Evolutionary conservation across 2,888 invertebrate genomes (phyloP).

Genomic region (Junonia oenone): DNA sequence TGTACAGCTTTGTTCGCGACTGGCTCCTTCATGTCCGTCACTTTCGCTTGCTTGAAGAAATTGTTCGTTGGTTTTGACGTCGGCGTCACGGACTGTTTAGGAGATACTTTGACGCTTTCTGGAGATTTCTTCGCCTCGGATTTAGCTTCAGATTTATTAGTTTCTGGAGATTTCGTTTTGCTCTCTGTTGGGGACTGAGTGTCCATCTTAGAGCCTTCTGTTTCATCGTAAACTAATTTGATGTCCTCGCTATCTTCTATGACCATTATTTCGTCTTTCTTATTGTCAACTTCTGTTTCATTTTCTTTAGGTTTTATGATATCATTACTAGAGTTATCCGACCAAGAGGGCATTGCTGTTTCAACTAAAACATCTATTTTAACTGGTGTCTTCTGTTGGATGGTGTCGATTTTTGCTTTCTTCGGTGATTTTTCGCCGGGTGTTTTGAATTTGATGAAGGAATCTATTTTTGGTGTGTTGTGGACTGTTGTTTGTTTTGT

Average conservation of each 20-base stretch:
- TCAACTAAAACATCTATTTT: conserved; percentile 65
- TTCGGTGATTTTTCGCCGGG: conserved; percentile 54
- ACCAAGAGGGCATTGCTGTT: conserved; percentile 72
- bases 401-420: conserved; percentile 39
- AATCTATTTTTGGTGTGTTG: conserved; percentile 48
- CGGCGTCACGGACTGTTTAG: conserved; percentile 19
- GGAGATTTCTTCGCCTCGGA: conserved; percentile 7
- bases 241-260: conserved; percentile 76
- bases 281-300: conserved; percentile 34
- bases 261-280: conserved; percentile 30
- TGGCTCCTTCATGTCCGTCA: conserved; percentile 52
- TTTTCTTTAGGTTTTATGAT: conserved; percentile 47
- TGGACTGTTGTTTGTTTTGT: conserved; percentile 28
- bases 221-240: conserved; percentile 75
- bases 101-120: conserved; percentile 4
- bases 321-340: conserved; percentile 66
- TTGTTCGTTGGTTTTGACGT: conserved; percentile 7
- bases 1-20: conserved; percentile 39
- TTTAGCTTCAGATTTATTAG: neutral
- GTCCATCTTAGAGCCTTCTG: conserved; percentile 35
- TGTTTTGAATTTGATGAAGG: conserved; percentile 63
- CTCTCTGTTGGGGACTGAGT: conserved; percentile 28
- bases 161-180: conserved; percentile 22
- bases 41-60: conserved; percentile 58
- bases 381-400: conserved; percentile 56